These are phyloP conservation scores for Frieseomelitta varia DNA, from an alignment of 1,140 invertebrate species.

Conservation along the genomic window DNA sequence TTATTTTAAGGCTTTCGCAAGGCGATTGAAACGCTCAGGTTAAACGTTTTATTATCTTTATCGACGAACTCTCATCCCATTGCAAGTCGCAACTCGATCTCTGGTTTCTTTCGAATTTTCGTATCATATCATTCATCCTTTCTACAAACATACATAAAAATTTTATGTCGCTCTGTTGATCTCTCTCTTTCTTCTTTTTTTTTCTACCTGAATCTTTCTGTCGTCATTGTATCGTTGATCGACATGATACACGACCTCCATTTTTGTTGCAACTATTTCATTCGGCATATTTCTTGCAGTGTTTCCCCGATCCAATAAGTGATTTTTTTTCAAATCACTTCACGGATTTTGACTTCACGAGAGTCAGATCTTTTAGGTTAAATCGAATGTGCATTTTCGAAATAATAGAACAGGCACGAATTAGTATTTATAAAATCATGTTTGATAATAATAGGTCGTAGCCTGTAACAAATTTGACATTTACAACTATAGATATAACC, in stretches of 20 bases:
- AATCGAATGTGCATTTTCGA: slow-evolving; percentile 14
- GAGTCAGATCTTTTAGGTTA: slow-evolving; percentile 27
- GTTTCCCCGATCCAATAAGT: slow-evolving; percentile 1
- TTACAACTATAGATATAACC: slow-evolving; percentile 40
- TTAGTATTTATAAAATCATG: slow-evolving; percentile 36
- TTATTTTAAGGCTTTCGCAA: slow-evolving; percentile 44
- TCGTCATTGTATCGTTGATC: slow-evolving; percentile 44
- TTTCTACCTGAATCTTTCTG: slow-evolving; percentile 31
- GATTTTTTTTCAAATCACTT: slow-evolving; percentile 6
- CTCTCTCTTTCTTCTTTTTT: slow-evolving; percentile 26
- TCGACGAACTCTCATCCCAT: not conserved
- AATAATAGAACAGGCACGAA: not conserved
- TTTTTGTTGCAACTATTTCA: slow-evolving; percentile 50
- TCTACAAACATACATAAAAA: slow-evolving; percentile 22
- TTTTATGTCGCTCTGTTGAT: slow-evolving; percentile 24
- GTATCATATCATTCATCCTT: not conserved
- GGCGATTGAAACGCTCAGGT: slow-evolving; percentile 47
- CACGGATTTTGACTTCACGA: not conserved
- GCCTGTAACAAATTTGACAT: slow-evolving; percentile 46
- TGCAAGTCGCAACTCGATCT: slow-evolving; percentile 19
- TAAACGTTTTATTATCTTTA: slow-evolving; percentile 30
- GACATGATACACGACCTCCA: slow-evolving; percentile 45
- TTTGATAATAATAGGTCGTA: slow-evolving; percentile 38
- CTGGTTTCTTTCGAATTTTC: slow-evolving; percentile 14
- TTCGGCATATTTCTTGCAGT: slow-evolving; percentile 41